Evolutionary conservation across 1,140 invertebrate genomes (phyloP).

Genomic region (Ostrea denselamellosa): DNA sequence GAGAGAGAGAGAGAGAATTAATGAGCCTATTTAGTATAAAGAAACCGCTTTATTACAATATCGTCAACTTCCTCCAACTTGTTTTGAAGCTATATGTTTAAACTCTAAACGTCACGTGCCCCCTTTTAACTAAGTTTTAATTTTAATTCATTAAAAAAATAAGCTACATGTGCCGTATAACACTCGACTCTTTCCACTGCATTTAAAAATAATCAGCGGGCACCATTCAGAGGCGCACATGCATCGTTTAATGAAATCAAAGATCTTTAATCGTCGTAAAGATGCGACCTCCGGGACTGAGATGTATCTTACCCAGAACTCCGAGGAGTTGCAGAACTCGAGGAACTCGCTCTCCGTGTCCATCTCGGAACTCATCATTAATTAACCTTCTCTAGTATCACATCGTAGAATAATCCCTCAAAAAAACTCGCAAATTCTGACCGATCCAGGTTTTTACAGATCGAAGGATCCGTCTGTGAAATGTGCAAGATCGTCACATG

Average conservation of each 20-base stretch:
- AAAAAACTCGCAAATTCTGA: background rate
- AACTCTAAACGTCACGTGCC: no score
- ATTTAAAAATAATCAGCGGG: no score
- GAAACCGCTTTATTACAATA: background rate
- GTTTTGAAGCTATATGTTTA: background rate
- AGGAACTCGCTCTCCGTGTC: background rate
- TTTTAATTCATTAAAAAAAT: no score
- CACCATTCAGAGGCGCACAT: no score
- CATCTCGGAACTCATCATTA: background rate
- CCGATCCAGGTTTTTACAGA: background rate
- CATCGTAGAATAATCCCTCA: background rate
- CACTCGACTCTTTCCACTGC: no score
- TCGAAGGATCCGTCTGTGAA: background rate
- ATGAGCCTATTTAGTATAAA: background rate
- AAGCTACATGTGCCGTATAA: no score
- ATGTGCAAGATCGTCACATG: background rate
- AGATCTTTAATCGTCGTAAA: no score
- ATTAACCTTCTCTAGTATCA: background rate
- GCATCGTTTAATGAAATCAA: no score
- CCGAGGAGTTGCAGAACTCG: background rate
- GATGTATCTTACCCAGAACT: constrained; percentile 10
- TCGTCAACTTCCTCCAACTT: background rate
- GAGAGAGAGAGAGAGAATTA: background rate
- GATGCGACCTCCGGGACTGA: no score
- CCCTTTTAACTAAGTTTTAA: no score